Base-by-base conservation (phyloP, 1,140 invertebrate genomes). In the Cotesia typhae region DNA sequence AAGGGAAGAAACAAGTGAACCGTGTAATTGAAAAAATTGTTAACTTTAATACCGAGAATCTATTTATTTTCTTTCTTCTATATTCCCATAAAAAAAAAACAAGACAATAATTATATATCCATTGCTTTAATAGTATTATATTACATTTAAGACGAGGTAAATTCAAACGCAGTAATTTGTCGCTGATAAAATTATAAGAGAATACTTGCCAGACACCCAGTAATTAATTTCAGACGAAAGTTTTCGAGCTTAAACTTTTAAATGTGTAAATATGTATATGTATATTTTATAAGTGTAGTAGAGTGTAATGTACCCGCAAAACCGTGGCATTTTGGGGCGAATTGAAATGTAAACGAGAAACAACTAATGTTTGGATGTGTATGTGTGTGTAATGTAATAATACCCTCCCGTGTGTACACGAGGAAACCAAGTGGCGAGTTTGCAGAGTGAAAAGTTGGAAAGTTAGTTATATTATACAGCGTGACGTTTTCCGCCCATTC, bases 381-480 rank as follows among this genome's bases (percentile, higher is more conserved):
- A 10, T 51, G 20, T 68, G 38, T 55, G 28, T 37, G 17, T 59
- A 20, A 52, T 20, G 38, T 14, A 35, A 51, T 51, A 53, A 63
- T 52, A 59, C 28, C 52, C 35, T 36, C n/a, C 53, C 20, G 36
- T 72, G 28, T 66, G 53, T 37, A 59, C 61, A 61, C 64, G 4
- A 28, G 17, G 17, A 51, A 47, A 38, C 41, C 64, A 67, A 74
- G 73, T 71, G 64, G 38, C 41, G 60, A 70, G 65, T 74, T 68
- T 71, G 57, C 52, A 60, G 47, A 74, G 74, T 68, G 66, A 75
- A 75, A 75, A 75, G 74, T 75, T 75, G 64, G 20, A 75, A 72
- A 72, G 67, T 75, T 71, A 7, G 59, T 70, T 74, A 70, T 35
- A 61, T 70, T 74, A 70, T 35, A 61, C 53, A 64, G 10, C 17